These are phyloP conservation scores for Raja brachyura DNA, from an alignment of 2,113 vertebrate genomes.

Conservation along the genomic window DNA sequence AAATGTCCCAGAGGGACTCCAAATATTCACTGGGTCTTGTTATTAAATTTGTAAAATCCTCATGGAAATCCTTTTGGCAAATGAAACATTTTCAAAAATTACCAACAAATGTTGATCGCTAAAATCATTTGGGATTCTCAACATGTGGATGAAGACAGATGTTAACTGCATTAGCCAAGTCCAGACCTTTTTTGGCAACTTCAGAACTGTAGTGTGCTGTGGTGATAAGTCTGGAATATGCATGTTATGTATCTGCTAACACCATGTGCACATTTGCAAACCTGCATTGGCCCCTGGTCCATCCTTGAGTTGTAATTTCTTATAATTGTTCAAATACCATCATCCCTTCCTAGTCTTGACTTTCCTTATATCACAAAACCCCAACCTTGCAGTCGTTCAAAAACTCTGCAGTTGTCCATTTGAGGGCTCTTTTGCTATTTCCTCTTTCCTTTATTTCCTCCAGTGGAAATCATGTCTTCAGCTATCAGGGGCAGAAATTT, in stretches of 20 bases:
- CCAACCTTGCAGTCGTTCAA: not conserved
- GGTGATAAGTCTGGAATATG: not conserved
- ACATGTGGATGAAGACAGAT: slow-evolving; percentile 1
- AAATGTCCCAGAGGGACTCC: not conserved
- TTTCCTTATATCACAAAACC: no score
- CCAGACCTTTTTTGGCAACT: not conserved
- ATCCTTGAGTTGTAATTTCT: not conserved
- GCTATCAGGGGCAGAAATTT: not conserved
- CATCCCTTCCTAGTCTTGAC: not conserved
- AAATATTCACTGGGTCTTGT: not conserved
- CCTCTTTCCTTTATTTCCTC: not conserved
- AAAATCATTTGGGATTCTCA: slow-evolving; percentile 1
- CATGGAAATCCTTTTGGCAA: not conserved
- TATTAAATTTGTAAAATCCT: slow-evolving; percentile 17
- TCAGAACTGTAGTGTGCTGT: not conserved
- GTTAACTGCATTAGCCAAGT: not conserved
- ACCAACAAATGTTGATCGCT: not conserved
- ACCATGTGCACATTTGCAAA: not conserved
- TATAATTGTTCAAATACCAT: not conserved
- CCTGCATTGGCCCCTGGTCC: not conserved
- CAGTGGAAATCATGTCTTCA: not conserved
- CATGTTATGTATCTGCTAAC: not conserved
- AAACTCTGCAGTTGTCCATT: not conserved
- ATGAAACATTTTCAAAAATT: not conserved
- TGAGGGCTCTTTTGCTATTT: not conserved